A percentile compares a stretch with the other conserved stretches of the same genome.
Evolutionary conservation across 2,113 vertebrate species (phyloP).

Genomic region (Uria lomvia): DNA sequence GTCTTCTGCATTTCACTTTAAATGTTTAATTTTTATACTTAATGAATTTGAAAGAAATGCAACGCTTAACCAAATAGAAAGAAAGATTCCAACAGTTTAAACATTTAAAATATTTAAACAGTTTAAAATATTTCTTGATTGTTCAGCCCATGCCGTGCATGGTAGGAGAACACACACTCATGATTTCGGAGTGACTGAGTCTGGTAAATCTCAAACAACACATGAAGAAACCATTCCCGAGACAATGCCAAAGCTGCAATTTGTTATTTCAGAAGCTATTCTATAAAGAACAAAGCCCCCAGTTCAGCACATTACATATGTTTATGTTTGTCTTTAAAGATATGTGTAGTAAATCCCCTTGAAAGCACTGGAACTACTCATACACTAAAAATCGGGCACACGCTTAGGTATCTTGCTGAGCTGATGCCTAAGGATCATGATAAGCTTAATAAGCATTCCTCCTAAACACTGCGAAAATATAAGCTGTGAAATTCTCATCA

Average conservation of each 20-base stretch:
- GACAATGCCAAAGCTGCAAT: not conserved
- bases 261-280: not conserved
- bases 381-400: not conserved
- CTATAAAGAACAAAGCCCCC: not conserved
- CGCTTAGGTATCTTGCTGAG: not conserved
- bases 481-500: slow-evolving; percentile 3
- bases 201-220: not conserved
- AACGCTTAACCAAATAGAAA: not conserved
- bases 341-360: not conserved
- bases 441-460: not conserved
- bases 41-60: not conserved
- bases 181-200: not conserved
- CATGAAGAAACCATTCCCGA: not conserved
- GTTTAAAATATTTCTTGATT: not conserved
- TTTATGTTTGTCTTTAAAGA: not conserved
- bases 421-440: not conserved
- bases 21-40: not conserved
- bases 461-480: not conserved
- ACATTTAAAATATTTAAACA: no score
- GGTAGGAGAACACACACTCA: fast-evolving
- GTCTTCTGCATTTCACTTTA: not conserved
- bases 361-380: not conserved
- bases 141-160: not conserved
- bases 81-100: not conserved
- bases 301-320: not conserved